These are phyloP conservation scores for Nomada hirtipes DNA, from an alignment of 2,888 invertebrate species.

Conservation along the genomic window DNA sequence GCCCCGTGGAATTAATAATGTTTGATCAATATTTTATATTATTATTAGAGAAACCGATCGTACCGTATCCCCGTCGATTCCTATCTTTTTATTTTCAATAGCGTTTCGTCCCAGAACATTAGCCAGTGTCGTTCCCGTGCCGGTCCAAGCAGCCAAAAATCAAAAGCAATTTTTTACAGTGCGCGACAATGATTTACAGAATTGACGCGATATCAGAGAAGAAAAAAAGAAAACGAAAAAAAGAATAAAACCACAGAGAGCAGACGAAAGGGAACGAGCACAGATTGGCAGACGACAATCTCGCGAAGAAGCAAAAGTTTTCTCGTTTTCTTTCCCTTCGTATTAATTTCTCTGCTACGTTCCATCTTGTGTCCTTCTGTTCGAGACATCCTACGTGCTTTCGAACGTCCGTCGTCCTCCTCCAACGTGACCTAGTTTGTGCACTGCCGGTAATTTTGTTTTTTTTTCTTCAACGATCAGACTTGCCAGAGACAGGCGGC, in stretches of 20 bases:
- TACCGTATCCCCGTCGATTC: conserved; percentile 7
- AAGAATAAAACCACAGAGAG: not conserved
- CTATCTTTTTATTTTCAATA: not conserved
- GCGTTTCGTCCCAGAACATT: too few species aligned
- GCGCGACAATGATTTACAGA: conserved; percentile 43
- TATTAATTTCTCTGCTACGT: not conserved
- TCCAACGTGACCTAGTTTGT: conserved; percentile 57
- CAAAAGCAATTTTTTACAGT: conserved; percentile 74
- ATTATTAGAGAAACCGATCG: conserved; percentile 44
- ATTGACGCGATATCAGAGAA: conserved; percentile 54
- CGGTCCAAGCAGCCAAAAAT: conserved; percentile 68
- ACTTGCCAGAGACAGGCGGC: not conserved
- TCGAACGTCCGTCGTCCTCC: conserved; percentile 46
- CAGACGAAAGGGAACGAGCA: not conserved
- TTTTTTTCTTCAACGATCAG: conserved; percentile 32
- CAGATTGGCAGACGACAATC: conserved; percentile 28
- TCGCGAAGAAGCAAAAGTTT: conserved; percentile 8
- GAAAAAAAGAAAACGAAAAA: not conserved
- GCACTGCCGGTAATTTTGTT: conserved; percentile 55
- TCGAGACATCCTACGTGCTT: not conserved
- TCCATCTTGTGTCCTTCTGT: not conserved
- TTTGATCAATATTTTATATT: conserved; percentile 50
- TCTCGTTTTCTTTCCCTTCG: not conserved
- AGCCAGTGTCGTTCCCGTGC: conserved; percentile 17
- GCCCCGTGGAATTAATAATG: conserved; percentile 42